A percentile compares a stretch with the other conserved stretches of the same genome.
These are phyloP conservation scores for Lindbergichthys nudifrons DNA, from an alignment of 2,797 vertebrate genomes.

Conservation along the genomic window DNA sequence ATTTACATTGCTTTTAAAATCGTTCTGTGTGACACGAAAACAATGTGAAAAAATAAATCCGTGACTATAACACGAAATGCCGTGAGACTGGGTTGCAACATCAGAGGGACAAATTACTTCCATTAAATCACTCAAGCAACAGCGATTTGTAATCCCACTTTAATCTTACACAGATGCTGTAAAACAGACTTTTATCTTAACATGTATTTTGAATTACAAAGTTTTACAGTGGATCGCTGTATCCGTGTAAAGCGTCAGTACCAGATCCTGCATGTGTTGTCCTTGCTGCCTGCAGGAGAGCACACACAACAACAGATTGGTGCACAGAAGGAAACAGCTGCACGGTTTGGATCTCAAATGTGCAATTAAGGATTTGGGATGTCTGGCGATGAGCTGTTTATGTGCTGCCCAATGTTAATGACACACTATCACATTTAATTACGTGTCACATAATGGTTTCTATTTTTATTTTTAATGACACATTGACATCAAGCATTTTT, in stretches of 20 bases:
- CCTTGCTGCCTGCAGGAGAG: constrained; percentile 90
- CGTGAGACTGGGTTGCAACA: neutral
- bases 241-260: constrained; percentile 73
- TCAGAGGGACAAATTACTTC: neutral
- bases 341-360: constrained; percentile 41
- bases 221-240: neutral
- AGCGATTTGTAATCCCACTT: neutral
- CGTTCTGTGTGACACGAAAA: too few relatives aligned
- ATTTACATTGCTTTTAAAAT: too few relatives aligned
- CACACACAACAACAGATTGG: constrained; percentile 57
- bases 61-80: too few relatives aligned
- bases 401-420: constrained; percentile 10
- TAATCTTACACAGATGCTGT: neutral
- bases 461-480: too few relatives aligned
- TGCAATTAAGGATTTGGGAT: constrained; percentile 48
- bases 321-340: constrained; percentile 51
- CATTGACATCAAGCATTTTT: too few relatives aligned
- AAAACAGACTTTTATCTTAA: neutral
- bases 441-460: too few relatives aligned
- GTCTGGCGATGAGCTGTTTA: constrained; percentile 20
- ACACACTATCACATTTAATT: too few relatives aligned
- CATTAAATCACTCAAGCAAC: neutral
- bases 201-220: neutral
- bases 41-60: too few relatives aligned
- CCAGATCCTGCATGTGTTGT: constrained; percentile 97